Conservation (phyloP, 2,888 invertebrate species). For the Galerucella calmariensis region DNA sequence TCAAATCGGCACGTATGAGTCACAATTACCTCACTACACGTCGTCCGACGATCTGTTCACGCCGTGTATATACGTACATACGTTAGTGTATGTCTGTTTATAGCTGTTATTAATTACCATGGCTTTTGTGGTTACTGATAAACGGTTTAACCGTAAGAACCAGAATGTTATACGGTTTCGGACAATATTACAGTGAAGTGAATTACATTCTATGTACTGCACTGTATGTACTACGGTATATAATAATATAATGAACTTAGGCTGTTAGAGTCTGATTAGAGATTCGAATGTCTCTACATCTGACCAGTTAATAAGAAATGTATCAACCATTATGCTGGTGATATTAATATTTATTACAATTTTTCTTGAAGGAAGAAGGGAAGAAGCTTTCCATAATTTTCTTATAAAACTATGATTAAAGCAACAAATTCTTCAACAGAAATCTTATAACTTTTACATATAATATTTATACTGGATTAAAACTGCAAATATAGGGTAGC, state of each 20-base stretch:
- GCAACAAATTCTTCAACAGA: too few species aligned
- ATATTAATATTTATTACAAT: too few species aligned
- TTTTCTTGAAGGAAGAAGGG: too few species aligned
- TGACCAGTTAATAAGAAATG: background rate
- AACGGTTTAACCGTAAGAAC: constrained; percentile 36
- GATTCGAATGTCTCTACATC: background rate
- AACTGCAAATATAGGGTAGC: too few species aligned
- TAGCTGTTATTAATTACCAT: constrained; percentile 42
- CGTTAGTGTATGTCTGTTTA: constrained; percentile 35
- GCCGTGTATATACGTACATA: constrained; percentile 9
- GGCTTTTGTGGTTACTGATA: constrained; percentile 32
- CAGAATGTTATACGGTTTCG: constrained; percentile 11
- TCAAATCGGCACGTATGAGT: constrained; percentile 46
- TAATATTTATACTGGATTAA: too few species aligned
- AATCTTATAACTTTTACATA: too few species aligned
- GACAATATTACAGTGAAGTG: constrained; percentile 3
- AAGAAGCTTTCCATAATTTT: too few species aligned
- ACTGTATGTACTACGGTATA: background rate
- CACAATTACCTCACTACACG: constrained; percentile 41
- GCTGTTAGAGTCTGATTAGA: background rate
- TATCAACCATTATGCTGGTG: too few species aligned
- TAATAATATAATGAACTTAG: background rate
- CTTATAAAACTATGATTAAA: too few species aligned
- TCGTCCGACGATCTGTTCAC: constrained; percentile 21
- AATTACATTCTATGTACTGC: background rate